Percentiles rank a stretch among this genome's conserved stretches.
These are phyloP conservation scores for Chironomus tentans DNA, from an alignment of 2,888 invertebrate species.

Conservation along the genomic window DNA sequence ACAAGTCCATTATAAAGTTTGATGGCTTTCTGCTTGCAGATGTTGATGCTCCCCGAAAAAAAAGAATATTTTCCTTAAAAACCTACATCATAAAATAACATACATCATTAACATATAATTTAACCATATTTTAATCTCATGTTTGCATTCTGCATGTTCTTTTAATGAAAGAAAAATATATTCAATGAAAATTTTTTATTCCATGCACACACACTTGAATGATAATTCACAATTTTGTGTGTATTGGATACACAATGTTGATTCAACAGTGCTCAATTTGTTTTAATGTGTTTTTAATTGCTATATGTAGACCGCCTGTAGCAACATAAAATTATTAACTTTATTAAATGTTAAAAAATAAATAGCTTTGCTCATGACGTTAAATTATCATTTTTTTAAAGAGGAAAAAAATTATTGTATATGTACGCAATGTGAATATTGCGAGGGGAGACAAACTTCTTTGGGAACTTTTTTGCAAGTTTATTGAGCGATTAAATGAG, in stretches of 20 bases:
- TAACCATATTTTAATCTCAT: constrained; percentile 25
- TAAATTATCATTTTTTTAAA: not conserved
- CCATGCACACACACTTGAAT: not conserved
- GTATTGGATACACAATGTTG: constrained; percentile 6
- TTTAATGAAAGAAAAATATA: not conserved
- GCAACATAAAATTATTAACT: constrained; percentile 22
- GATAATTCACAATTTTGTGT: not conserved
- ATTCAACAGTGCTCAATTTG: constrained; percentile 25
- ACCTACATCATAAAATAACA: not conserved
- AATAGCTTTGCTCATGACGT: constrained; percentile 1
- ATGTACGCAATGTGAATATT: too few relatives aligned
- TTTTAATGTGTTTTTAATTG: constrained; percentile 26
- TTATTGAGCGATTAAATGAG: too few relatives aligned
- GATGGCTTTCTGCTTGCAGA: not conserved
- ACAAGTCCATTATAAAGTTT: not conserved
- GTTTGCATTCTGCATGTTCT: constrained; percentile 19
- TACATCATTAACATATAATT: constrained; percentile 26
- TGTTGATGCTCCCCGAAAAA: not conserved
- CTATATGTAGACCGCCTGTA: not conserved
- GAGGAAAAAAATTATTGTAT: not conserved
- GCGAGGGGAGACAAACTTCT: too few relatives aligned
- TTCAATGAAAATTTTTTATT: too few relatives aligned
- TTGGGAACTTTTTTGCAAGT: too few relatives aligned
- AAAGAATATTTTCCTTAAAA: not conserved
- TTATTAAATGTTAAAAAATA: constrained; percentile 23